phyloP scores from a whole-genome alignment of 2,888 invertebrate species.

The Chironomus tentans region DNA sequence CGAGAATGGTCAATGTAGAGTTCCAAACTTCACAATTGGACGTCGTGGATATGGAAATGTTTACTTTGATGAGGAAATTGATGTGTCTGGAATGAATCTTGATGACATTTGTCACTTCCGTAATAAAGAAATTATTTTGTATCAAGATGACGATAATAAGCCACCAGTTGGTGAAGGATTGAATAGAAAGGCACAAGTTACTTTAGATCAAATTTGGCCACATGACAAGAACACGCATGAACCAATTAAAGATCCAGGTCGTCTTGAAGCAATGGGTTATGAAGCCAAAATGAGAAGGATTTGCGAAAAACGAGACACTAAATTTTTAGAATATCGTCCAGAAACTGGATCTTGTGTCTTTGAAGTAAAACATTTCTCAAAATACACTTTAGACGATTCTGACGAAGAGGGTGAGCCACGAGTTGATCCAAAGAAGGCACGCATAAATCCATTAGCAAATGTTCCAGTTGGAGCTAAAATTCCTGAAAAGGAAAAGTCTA shows the following conservation, averaged over 20 bases:
- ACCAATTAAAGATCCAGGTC: slow-evolving; percentile 71
- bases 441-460: slow-evolving; percentile 31
- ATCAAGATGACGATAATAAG: slow-evolving; percentile 82
- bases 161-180: slow-evolving; percentile 80
- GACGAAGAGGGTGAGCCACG: slow-evolving; percentile 63
- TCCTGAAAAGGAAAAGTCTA: neutral
- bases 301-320: slow-evolving; percentile 77
- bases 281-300: slow-evolving; percentile 74
- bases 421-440: slow-evolving; percentile 40
- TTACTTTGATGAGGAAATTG: slow-evolving; percentile 71
- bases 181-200: slow-evolving; percentile 84
- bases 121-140: slow-evolving; percentile 89
- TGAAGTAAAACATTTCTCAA: slow-evolving; percentile 88
- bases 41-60: slow-evolving; percentile 86
- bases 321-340: slow-evolving; percentile 89
- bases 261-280: slow-evolving; percentile 71
- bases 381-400: slow-evolving; percentile 81
- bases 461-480: neutral
- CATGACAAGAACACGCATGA: slow-evolving; percentile 70
- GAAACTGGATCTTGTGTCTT: slow-evolving; percentile 98
- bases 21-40: slow-evolving; percentile 82
- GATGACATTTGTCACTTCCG: slow-evolving; percentile 86
- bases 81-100: slow-evolving; percentile 75
- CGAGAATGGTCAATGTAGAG: slow-evolving; percentile 63
- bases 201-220: slow-evolving; percentile 92